These are phyloP conservation scores for Drosophila prolongata DNA, from an alignment of 2,888 invertebrate genomes.

Conservation along the genomic window DNA sequence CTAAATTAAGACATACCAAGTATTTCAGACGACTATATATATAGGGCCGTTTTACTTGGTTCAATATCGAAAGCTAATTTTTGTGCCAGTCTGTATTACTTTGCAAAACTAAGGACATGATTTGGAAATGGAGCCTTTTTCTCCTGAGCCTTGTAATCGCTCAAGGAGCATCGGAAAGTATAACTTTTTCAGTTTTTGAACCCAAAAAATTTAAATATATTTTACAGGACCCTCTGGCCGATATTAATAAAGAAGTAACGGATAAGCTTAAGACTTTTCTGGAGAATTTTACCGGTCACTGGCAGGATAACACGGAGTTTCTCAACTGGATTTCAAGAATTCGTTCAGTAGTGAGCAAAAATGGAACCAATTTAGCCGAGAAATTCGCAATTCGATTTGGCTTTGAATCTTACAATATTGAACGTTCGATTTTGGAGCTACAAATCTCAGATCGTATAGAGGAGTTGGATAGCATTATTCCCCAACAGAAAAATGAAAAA, in stretches of 20 bases:
- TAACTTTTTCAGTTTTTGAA: too few species aligned
- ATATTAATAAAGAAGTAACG: neutral
- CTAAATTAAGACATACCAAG: neutral
- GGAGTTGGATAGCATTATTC: constrained; percentile 5
- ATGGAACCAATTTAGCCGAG: neutral
- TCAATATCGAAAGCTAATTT: neutral
- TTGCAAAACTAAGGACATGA: neutral
- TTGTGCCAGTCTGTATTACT: too few species aligned
- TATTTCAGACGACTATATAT: neutral
- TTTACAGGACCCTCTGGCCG: neutral
- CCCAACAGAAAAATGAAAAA: neutral
- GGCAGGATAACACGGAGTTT: constrained; percentile 1
- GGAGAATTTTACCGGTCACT: neutral
- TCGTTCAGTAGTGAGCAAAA: neutral
- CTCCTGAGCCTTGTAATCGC: neutral
- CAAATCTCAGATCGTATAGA: neutral
- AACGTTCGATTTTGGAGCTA: neutral
- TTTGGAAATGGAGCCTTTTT: neutral
- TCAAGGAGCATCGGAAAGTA: neutral
- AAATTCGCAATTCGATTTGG: neutral
- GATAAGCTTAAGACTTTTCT: neutral
- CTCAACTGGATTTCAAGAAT: constrained; percentile 6
- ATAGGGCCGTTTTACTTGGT: neutral
- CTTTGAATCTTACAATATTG: neutral
- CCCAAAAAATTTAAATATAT: neutral